Base-by-base conservation (phyloP, 2,888 invertebrate genomes). In the Epiblema foenella region DNA sequence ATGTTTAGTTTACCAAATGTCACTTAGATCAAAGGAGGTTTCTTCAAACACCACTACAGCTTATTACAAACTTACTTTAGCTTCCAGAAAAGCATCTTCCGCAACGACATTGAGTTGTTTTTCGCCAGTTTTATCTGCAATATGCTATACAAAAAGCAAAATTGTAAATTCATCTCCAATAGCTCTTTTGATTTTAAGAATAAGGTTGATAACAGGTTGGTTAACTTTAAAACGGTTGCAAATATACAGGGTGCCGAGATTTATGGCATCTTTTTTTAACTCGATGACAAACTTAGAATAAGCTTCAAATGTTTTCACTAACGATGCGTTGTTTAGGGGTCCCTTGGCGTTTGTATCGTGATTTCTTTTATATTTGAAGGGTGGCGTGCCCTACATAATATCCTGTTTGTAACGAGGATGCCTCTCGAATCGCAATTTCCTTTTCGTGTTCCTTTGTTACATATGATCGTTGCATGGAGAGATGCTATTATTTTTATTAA, bases 1-100 rank as follows among this genome's bases (percentile, higher is more conserved):
- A 89, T 89, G 83, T 81, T 84, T 84, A 87, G 91, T 89, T 88
- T 92, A 91, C 89, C 80, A 80, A 87, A 88, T 88, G 89, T 89
- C 89, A 88, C 85, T 84, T 82, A 88, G 85, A 90, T 93, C 92
- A 93, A 92, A 93, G 91, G 79, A 77, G 78, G 79, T 84, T 77
- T 89, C 88, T 88, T 91, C 90, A 91, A 90, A 92, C 87, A 83
- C 74, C 74, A 81, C 79, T 82, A 81, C 84, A 84, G 84, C 84
- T 80, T 83, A 79, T 77, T 77, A 81, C 83, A 77, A 80, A 81
- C 72, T 80, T 82, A 79, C 76, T 80, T 82, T 75, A 82, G 75
- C 77, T 74, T 71, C 76, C 66, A 77, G 76, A 80, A 75, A 68
- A 69, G 69, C 74, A 65, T 66, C 76, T 78, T 78, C 69, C 64